Percentiles rank a stretch among this genome's conserved stretches.
Conservation (phyloP, 2,113 vertebrate genomes). For the Rhombomys opimus region DNA sequence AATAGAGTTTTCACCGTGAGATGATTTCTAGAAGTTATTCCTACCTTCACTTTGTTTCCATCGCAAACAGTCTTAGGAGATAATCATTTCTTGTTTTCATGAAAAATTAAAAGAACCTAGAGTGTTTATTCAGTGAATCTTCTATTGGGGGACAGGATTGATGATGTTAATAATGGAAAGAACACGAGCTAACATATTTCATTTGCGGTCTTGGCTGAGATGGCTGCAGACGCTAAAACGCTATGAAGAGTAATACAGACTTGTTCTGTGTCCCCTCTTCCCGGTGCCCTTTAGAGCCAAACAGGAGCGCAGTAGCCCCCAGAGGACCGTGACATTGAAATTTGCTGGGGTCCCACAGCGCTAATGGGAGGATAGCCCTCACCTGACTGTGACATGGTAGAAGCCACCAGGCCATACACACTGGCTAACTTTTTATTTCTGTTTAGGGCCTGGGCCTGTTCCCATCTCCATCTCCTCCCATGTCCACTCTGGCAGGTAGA, state of each 20-base stretch:
- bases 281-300: background rate
- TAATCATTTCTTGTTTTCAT: conserved; percentile 30
- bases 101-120: conserved; percentile 26
- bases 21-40: background rate
- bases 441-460: rapidly evolving
- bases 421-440: background rate
- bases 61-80: background rate
- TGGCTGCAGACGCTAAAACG: background rate
- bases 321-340: rapidly evolving
- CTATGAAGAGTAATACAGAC: background rate
- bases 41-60: background rate
- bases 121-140: background rate
- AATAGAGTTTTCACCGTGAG: background rate
- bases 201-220: background rate
- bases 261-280: background rate
- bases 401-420: too few species aligned
- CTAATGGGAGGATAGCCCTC: rapidly evolving
- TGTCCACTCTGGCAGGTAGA: rapidly evolving
- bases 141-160: background rate
- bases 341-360: rapidly evolving
- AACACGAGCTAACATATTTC: background rate
- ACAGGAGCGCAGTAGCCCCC: too few species aligned
- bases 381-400: rapidly evolving
- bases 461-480: background rate
- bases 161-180: conserved; percentile 10